Percentiles rank a stretch among this genome's conserved stretches.
Evolutionary conservation across 2,888 invertebrate species (phyloP).

Genomic region (Lycia hirtaria): DNA sequence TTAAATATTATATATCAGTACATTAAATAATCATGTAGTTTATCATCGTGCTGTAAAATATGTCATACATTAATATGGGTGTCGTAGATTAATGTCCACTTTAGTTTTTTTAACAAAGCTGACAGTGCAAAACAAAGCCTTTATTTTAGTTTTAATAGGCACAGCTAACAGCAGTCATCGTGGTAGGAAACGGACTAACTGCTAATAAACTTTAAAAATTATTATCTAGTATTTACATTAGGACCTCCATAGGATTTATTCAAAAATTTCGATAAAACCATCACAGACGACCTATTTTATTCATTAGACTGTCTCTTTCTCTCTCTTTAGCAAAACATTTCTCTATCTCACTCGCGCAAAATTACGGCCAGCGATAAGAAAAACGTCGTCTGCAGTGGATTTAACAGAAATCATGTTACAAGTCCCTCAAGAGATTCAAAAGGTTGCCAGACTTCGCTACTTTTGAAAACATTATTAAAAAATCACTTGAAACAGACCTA

Average conservation of each 20-base stretch:
- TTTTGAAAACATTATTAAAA: constrained; percentile 16
- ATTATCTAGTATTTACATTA: constrained; percentile 57
- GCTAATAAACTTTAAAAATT: constrained; percentile 42
- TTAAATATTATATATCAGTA: no score
- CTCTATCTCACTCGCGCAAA: not conserved
- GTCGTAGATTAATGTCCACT: no score
- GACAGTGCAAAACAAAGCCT: no score
- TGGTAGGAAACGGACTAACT: no score
- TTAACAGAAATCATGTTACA: constrained; percentile 14
- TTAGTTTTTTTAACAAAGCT: no score
- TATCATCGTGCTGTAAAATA: no score
- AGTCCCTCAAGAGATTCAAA: constrained; percentile 38
- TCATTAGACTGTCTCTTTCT: not conserved
- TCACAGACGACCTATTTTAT: not conserved
- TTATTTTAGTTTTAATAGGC: no score
- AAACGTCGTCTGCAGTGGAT: not conserved
- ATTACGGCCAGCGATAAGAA: not conserved
- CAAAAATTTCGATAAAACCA: constrained; percentile 42
- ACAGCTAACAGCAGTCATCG: no score
- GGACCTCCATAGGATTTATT: constrained; percentile 54
- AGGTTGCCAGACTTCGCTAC: constrained; percentile 8
- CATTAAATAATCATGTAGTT: no score
- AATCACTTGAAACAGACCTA: constrained; percentile 17
- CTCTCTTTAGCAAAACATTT: not conserved
- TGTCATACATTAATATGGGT: no score